Evolutionary conservation across 1,140 invertebrate genomes (phyloP).

Genomic region (Drosophila sproati): DNA sequence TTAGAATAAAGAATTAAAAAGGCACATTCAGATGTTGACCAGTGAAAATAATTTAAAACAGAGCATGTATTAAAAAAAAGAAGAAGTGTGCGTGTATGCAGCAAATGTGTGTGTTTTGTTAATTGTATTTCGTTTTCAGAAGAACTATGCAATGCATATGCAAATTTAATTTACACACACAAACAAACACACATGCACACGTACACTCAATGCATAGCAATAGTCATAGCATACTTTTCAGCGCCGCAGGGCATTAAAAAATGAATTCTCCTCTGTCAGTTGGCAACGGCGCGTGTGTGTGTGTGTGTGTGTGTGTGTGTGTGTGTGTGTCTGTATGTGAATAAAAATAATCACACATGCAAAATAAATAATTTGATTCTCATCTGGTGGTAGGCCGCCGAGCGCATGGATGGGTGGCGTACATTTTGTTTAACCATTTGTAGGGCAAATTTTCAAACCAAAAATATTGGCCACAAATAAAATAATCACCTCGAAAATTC

Average conservation of each 20-base stretch:
- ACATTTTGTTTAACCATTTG: slow-evolving; percentile 28
- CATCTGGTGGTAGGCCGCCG: slow-evolving; percentile 26
- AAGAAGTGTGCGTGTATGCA: neutral
- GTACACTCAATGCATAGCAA: slow-evolving; percentile 21
- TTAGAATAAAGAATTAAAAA: neutral
- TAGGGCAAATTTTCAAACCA: slow-evolving; percentile 46
- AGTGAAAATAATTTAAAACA: slow-evolving; percentile 21
- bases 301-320: slow-evolving; percentile 14
- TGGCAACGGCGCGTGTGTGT: neutral
- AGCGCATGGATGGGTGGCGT: neutral
- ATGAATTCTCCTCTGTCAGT: slow-evolving; percentile 37
- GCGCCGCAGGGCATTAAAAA: slow-evolving; percentile 64
- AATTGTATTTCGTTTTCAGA: slow-evolving; percentile 62
- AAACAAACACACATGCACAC: neutral
- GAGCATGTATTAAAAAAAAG: slow-evolving; percentile 40
- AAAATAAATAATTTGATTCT: slow-evolving; percentile 79
- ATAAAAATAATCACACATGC: slow-evolving; percentile 82
- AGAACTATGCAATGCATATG: slow-evolving; percentile 70
- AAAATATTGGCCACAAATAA: slow-evolving; percentile 77
- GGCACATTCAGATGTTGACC: neutral
- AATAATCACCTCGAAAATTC: slow-evolving; percentile 50
- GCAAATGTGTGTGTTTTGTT: slow-evolving; percentile 37
- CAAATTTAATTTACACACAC: slow-evolving; percentile 70
- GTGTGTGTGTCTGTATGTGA: slow-evolving; percentile 53
- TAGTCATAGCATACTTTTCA: slow-evolving; percentile 75